Base-by-base conservation (phyloP, 1,140 invertebrate genomes). In the Lethocerus indicus region DNA sequence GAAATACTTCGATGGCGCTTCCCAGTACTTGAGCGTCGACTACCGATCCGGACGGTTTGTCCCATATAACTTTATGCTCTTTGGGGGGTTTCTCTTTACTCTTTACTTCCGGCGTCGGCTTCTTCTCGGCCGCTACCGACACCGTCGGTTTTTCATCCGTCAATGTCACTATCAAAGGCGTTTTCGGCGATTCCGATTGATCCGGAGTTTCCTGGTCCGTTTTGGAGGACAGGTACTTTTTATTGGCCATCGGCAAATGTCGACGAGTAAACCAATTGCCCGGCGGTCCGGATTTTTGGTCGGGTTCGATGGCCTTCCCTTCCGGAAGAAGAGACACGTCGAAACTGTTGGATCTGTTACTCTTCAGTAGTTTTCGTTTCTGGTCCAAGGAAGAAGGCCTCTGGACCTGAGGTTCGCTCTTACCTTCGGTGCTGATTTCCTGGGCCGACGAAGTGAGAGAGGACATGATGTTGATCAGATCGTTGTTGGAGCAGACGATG, bases 1-100 rank as follows among this genome's bases (percentile, higher is more conserved):
- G 65, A 56, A 84, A 85, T 23, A 79, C 82, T 65, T 87, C 81
- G 49, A 87, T 87, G 5, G 82, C 83, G 58, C 72, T 83, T 16
- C 83, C 83, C 7, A 87, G 64, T 0, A 81, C 74, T 57, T 82
- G 78, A 4, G 83, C 76, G 57, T 86, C 82, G 3, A 86, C 80
- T 37, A 80, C 70, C 0, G 79, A 80, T 1, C 79, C 79, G n/a
- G 76, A 74, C 7, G 69, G 71, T 44, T 73, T 76, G 54, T 83
- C 79, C 79, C 79, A 82, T 0, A 81, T 62, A 16, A 81, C 77
- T 54, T 73, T 74, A n/a, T n/a, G n/a, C 53, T 58, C 59, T 32
- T 65, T 55, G 40, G 18, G 2, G 65, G 58, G 28, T 62, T 67
- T 45, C 62, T 56, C 49, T 45, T 44, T 52, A 39, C 49, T 42